Evolutionary conservation across 2,888 invertebrate genomes (phyloP), one percentile per base, ranked within the genome.

Genomic region (Trichacis sp.): DNA sequence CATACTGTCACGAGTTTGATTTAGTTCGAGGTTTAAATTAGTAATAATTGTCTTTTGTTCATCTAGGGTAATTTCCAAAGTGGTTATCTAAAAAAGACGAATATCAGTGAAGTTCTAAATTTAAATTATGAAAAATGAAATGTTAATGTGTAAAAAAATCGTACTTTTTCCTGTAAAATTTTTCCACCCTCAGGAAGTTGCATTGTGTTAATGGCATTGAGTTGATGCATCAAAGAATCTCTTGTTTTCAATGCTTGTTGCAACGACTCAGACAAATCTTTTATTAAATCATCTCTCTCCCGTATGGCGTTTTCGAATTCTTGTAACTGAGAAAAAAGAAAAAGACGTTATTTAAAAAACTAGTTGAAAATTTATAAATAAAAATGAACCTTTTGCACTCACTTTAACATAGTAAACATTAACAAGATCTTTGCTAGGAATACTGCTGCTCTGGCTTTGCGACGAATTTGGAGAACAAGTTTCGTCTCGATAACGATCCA

Each of bases 321-420:
- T 81, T 90, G 87, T 76, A 92, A 87, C 92, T 93, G n/a, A n/a
- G n/a, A n/a, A n/a, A n/a, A n/a, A n/a, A n/a, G n/a, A n/a, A n/a
- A n/a, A n/a, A n/a, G n/a, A n/a, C n/a, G n/a, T n/a, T n/a, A n/a
- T n/a, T n/a, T n/a, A n/a, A n/a, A n/a, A n/a, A n/a, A n/a, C n/a
- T n/a, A n/a, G n/a, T n/a, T n/a, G n/a, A n/a, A n/a, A n/a, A n/a
- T n/a, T n/a, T n/a, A n/a, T n/a, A n/a, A n/a, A n/a, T n/a, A n/a
- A n/a, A n/a, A n/a, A n/a, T n/a, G n/a, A n/a, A n/a, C n/a, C n/a
- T n/a, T n/a, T n/a, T n/a, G n/a, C 11, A 45, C 45, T 78, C 86
- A 93, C 93, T 87, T 91, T 91, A 54, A 84, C 87, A 49, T 89
- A 88, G 80, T 89, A 90, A 64, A 92, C 90, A 72, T 91, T 91